These are phyloP conservation scores for Orius insidiosus DNA, from an alignment of 1,140 invertebrate genomes.

Conservation along the genomic window DNA sequence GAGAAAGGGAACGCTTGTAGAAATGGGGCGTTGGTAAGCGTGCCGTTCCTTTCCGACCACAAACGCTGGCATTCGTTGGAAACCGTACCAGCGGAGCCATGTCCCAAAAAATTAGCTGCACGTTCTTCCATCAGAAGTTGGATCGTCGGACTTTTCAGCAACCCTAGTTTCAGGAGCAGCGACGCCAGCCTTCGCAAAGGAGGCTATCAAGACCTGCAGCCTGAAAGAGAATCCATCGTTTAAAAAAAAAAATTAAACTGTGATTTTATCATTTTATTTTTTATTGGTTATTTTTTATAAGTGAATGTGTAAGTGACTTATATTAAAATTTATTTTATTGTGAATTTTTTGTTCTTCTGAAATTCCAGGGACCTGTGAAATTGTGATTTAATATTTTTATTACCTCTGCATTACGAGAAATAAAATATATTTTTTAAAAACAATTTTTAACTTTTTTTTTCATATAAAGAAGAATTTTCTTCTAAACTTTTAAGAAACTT, in stretches of 20 bases:
- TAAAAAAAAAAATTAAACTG: slow-evolving; percentile 21
- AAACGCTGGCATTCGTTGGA: slow-evolving; percentile 65
- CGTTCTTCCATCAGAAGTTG: slow-evolving; percentile 38
- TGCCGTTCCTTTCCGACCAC: slow-evolving; percentile 30
- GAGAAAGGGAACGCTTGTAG: slow-evolving; percentile 23
- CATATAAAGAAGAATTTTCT: no score
- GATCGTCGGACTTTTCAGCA: slow-evolving; percentile 48
- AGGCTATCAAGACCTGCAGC: slow-evolving; percentile 29
- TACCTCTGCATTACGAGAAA: not conserved
- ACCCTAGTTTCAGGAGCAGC: slow-evolving; percentile 40
- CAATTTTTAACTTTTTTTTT: no score
- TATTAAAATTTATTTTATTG: slow-evolving; percentile 1
- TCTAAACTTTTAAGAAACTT: no score
- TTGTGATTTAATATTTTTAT: slow-evolving; percentile 5
- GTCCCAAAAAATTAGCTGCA: slow-evolving; percentile 25
- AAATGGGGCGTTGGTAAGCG: slow-evolving; percentile 28
- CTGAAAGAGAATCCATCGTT: slow-evolving; percentile 33
- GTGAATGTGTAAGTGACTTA: not conserved
- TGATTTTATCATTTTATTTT: not conserved
- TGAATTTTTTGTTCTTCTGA: not conserved
- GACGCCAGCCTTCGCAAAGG: slow-evolving; percentile 42
- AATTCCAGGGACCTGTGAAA: not conserved
- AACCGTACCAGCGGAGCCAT: slow-evolving; percentile 34
- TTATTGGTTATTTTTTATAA: not conserved
- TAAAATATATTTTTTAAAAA: slow-evolving; percentile 4